Base-by-base conservation (phyloP, 2,888 invertebrate species). In the Acleris laterana region DNA sequence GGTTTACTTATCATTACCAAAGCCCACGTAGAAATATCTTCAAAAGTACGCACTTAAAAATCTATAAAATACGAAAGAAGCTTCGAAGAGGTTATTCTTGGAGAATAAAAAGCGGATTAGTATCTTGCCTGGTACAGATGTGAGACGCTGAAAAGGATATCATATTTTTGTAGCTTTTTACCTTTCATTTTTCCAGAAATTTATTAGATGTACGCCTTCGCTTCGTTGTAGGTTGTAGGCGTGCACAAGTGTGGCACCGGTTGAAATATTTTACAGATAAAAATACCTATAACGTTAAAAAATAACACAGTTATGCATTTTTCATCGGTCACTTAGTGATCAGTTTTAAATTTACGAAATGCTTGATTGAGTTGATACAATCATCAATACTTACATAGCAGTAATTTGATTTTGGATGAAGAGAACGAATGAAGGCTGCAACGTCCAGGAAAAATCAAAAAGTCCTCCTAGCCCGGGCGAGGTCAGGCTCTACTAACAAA, bases 51-150 rank as follows among this genome's bases (percentile, higher is more conserved):
- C 78, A 82, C 81, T 86, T 86, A 87, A 84, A 86, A 80, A 77
- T 72, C 71, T 74, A 73, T 79, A 79, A 80, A 81, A 72, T 75
- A 72, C 70, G 72, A 49, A 16, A n/a, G 73, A 76, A 75, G 73
- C 75, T 73, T 73, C 71, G 89, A 87, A 77, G 88, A 90, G 77
- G 88, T 82, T 74, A 74, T 72, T 71, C 75, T 82, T 68, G 63
- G 73, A 72, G 74, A 77, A 84, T 87, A 84, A 89, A 88, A 88
- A 85, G 72, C 80, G 87, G 88, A 90, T 92, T 88, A 90, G 72
- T 78, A 77, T 83, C 81, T 79, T 75, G 77, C 75, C 73, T 74
- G 74, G 76, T 77, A 77, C 88, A 87, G 87, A 38, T 49, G 32
- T 51, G 52, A 22, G 48, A 17, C 5, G 32, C 48, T 48, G 50